These are phyloP conservation scores for Drosophila murphyi DNA, from an alignment of 1,140 invertebrate species.

Conservation along the genomic window DNA sequence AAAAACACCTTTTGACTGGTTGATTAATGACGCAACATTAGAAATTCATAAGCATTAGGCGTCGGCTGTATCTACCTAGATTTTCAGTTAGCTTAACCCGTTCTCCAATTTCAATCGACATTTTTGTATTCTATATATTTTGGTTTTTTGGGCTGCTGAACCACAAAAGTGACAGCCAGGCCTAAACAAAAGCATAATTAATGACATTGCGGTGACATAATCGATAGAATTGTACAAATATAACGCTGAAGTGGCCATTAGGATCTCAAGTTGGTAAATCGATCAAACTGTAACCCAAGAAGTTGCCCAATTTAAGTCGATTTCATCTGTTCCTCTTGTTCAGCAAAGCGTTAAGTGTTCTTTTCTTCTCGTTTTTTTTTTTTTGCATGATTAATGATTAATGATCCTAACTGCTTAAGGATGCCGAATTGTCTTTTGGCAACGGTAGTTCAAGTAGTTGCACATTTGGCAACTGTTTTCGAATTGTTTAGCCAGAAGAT, in stretches of 20 bases:
- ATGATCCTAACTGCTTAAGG: constrained; percentile 12
- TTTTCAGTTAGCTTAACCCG: constrained; percentile 37
- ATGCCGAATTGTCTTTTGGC: background rate
- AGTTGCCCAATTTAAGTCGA: constrained; percentile 32
- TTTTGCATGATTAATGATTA: constrained; percentile 74
- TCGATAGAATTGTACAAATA: constrained; percentile 32
- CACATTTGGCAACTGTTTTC: constrained; percentile 80
- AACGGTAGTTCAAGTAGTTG: constrained; percentile 59
- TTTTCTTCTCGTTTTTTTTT: constrained; percentile 10
- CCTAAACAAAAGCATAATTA: constrained; percentile 44
- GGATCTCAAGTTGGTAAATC: constrained; percentile 15
- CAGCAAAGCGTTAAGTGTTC: constrained; percentile 53
- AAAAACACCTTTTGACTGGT: constrained; percentile 51
- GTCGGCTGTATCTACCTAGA: constrained; percentile 19
- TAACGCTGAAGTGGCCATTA: constrained; percentile 31
- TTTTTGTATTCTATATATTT: background rate
- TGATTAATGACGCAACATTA: constrained; percentile 72
- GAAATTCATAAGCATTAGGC: constrained; percentile 57
- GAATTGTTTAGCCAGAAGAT: constrained; percentile 64
- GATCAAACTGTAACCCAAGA: constrained; percentile 23
- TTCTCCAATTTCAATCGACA: constrained; percentile 34
- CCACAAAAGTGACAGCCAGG: constrained; percentile 48
- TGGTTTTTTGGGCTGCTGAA: constrained; percentile 23
- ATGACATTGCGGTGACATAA: constrained; percentile 53
- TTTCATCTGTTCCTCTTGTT: constrained; percentile 33